Conservation (phyloP, 30 jellyfish, hydroid and myxozoan species). For the Hydra vulgaris region DNA sequence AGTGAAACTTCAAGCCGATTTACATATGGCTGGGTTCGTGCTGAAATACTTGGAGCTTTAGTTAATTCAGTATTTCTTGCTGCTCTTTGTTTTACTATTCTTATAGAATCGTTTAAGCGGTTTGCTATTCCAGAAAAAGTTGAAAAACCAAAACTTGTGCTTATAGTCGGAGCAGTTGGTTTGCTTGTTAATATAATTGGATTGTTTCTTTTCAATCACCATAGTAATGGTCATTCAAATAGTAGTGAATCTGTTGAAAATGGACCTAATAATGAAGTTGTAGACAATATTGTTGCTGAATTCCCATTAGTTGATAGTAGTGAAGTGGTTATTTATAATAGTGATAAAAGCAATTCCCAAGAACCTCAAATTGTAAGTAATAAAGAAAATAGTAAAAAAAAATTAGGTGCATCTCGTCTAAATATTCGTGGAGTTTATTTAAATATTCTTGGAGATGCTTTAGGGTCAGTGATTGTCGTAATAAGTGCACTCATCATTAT, state of each 20-base stretch:
- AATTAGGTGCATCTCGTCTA: not conserved
- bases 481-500: conserved; percentile 48
- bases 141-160: conserved; percentile 39
- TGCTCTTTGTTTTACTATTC: conserved; percentile 62
- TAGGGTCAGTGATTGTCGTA: conserved; percentile 73
- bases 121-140: conserved; percentile 50
- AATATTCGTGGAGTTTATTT: conserved; percentile 75
- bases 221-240: conserved; percentile 43
- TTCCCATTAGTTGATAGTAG: not conserved
- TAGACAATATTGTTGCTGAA: not conserved
- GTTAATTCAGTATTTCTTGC: conserved; percentile 71
- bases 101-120: conserved; percentile 57
- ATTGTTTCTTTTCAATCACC: conserved; percentile 69
- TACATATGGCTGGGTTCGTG: conserved; percentile 76
- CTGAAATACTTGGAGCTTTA: conserved; percentile 81
- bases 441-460: conserved; percentile 66
- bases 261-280: not conserved
- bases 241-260: not conserved
- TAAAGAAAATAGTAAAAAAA: not conserved
- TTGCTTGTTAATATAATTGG: conserved; percentile 67
- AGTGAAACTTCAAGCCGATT: conserved; percentile 55
- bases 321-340: not conserved
- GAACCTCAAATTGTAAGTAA: not conserved
- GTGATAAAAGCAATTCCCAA: not conserved
- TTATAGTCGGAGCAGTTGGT: conserved; percentile 61